A percentile compares a stretch with the other conserved stretches of the same genome.
These are phyloP conservation scores for Eupithecia subfuscata DNA, from an alignment of 2,888 invertebrate species.

Conservation along the genomic window DNA sequence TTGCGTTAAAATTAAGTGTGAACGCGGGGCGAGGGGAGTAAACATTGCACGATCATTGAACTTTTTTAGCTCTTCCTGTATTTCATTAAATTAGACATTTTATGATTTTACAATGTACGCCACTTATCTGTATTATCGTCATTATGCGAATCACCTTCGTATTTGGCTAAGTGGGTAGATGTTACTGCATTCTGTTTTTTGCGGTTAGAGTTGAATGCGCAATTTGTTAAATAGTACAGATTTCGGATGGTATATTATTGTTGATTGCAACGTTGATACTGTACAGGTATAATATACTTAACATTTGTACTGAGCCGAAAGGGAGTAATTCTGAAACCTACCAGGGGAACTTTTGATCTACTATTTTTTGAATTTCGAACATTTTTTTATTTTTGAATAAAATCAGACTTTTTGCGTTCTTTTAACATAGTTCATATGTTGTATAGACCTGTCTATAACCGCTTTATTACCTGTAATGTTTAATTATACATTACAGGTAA, in stretches of 20 bases:
- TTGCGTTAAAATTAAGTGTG: constrained; percentile 24
- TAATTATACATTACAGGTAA: too few species aligned
- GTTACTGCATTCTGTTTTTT: constrained; percentile 10
- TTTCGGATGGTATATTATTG: not conserved
- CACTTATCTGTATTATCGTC: constrained; percentile 13
- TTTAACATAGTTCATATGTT: too few species aligned
- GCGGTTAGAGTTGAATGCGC: not conserved
- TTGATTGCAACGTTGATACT: not conserved
- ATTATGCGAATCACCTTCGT: constrained; percentile 14
- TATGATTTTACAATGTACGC: constrained; percentile 2
- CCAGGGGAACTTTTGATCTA: too few species aligned
- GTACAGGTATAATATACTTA: too few species aligned
- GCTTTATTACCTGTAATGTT: not conserved
- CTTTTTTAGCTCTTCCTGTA: constrained; percentile 15
- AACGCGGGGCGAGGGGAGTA: constrained; percentile 14
- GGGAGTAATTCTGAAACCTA: too few species aligned
- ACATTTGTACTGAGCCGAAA: too few species aligned
- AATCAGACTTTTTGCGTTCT: too few species aligned
- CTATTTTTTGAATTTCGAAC: too few species aligned
- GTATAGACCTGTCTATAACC: too few species aligned
- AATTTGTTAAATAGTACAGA: not conserved
- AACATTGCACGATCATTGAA: constrained; percentile 13
- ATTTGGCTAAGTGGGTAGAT: constrained; percentile 9
- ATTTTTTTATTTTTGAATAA: too few species aligned
- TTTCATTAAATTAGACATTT: constrained; percentile 17